Conservation (phyloP, 2,888 invertebrate genomes). For the Anthrax anthrax region DNA sequence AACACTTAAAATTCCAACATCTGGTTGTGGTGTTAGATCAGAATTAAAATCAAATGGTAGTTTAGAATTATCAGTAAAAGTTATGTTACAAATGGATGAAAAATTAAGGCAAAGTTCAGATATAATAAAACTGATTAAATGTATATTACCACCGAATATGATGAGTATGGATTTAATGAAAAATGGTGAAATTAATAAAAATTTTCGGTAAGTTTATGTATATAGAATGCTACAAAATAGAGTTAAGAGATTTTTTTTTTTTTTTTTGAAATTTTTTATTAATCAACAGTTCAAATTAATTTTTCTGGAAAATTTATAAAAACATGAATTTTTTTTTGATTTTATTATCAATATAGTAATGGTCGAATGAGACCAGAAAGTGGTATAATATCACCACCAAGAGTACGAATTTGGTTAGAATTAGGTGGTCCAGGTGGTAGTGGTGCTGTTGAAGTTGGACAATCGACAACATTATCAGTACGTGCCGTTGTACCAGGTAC, state of each 20-base stretch:
- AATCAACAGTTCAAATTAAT: no score
- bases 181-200: conserved; percentile 1
- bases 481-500: conserved; percentile 42
- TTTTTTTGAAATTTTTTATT: no score
- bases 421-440: conserved; percentile 41
- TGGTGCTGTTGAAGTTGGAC: conserved; percentile 53
- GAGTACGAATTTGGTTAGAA: conserved; percentile 60
- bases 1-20: conserved; percentile 27
- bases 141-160: conserved; percentile 31
- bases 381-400: conserved; percentile 29
- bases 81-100: conserved; percentile 61
- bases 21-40: conserved; percentile 53
- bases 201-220: conserved; percentile 7
- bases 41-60: conserved; percentile 36
- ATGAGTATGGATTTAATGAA: conserved; percentile 23
- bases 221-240: no score
- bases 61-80: conserved; percentile 48
- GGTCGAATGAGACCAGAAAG: conserved; percentile 38
- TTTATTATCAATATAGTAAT: conserved; percentile 31
- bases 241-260: no score
- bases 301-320: no score
- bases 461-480: conserved; percentile 48
- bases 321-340: no score
- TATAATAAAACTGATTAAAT: conserved; percentile 48
- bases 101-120: conserved; percentile 59